These are phyloP conservation scores for Antrozous pallidus DNA, from an alignment of 2,797 vertebrate genomes.

Conservation along the genomic window DNA sequence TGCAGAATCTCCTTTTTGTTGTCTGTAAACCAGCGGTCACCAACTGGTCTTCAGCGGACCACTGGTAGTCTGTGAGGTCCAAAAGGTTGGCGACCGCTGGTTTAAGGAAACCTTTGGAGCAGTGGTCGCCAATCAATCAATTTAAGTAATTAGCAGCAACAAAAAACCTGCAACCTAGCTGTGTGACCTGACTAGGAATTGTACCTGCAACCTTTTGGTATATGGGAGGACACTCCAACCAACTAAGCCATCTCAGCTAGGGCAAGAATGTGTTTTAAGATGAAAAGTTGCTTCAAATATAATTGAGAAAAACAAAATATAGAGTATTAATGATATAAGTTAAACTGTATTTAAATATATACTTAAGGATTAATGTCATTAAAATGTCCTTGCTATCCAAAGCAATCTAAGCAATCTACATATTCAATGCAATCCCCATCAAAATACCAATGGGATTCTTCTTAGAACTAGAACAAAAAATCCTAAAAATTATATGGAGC, in stretches of 20 bases:
- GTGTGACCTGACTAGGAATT: no score
- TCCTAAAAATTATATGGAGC: neutral
- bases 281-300: constrained; percentile 18
- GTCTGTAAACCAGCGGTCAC: neutral
- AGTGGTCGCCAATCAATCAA: neutral
- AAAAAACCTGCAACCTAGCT: neutral
- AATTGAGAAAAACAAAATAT: neutral
- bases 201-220: no score
- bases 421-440: neutral
- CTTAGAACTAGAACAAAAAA: neutral
- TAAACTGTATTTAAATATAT: constrained; percentile 7
- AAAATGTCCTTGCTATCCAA: neutral
- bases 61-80: no score
- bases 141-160: neutral
- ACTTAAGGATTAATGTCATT: neutral
- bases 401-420: neutral
- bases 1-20: neutral
- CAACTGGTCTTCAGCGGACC: no score
- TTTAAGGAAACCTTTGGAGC: no score
- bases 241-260: no score
- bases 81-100: no score
- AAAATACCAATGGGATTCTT: neutral
- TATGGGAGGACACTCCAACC: no score
- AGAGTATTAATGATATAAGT: neutral
- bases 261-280: neutral